Base-by-base conservation (phyloP, 2,797 vertebrate species). In the Natrix natrix region DNA sequence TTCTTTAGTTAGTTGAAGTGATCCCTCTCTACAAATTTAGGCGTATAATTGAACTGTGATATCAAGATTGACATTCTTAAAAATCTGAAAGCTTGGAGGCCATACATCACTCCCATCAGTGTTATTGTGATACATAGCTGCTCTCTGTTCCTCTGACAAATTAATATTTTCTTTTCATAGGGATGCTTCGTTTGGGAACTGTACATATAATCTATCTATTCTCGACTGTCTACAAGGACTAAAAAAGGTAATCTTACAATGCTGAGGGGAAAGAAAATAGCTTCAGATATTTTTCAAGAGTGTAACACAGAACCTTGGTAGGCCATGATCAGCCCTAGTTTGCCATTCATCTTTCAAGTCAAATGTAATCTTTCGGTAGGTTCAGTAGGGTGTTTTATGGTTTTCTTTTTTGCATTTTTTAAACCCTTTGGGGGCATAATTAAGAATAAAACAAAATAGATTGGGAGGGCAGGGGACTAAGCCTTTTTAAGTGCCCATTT, bases 181-280 rank as follows among this genome's bases (percentile, higher is more conserved):
- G 97, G 99, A 99, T 90, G 99, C 99, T 83, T 99, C 99, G 4
- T 99, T 99, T 97, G 99, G 99, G 95, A 99, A 97, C 95, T 99
- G 98, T 97, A 98, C 98, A 55, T 99, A 98, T 97, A 98, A 98
- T 97, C 98, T 99, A 91, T 99, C 98, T 0, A 98, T 99, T 96
- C 98, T 99, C 43, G 99, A 99, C 97, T 99, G 99, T 97, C 98
- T 99, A 96, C 98, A 99, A 97, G 99, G 99, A 94, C 97, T 99
- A 97, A 98, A 98, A 95, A 99, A 99, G 99, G 99, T 99, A 98
- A 98, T 94, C 56, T 69, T 37, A 20, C 7, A 86, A 91, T 89
- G 57, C 12, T 56, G 2, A 12, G 88, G 93, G 89, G 91, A 91
- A 59, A 54, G 63, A 0, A 22, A 88, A 78, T 12, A 78, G 1